phyloP scores from a whole-genome alignment of 2,797 vertebrate species.

The Oryzias sinensis region DNA sequence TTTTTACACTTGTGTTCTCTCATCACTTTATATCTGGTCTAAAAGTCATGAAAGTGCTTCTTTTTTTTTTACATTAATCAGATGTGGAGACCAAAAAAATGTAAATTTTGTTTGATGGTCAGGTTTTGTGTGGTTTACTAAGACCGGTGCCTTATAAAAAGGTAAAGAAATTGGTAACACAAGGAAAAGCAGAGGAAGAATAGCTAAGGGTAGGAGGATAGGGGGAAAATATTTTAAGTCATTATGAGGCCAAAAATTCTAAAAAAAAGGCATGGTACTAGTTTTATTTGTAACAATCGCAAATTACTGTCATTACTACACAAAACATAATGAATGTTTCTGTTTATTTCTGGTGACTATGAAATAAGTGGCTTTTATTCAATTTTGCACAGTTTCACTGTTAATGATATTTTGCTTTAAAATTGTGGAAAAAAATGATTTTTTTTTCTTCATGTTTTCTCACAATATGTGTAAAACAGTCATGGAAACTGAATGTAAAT shows the following conservation, averaged over 20 bases:
- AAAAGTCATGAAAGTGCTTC: constrained; percentile 31
- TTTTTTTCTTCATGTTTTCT: constrained; percentile 44
- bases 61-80: constrained; percentile 42
- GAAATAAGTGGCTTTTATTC: constrained; percentile 17
- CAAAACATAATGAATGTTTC: constrained; percentile 47
- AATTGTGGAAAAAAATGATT: constrained; percentile 22
- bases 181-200: constrained; percentile 10
- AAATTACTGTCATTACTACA: constrained; percentile 29
- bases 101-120: constrained; percentile 54
- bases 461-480: constrained; percentile 43
- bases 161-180: constrained; percentile 46
- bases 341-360: constrained; percentile 14
- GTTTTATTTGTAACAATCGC: constrained; percentile 45
- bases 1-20: constrained; percentile 16
- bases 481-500: constrained; percentile 82
- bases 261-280: constrained; percentile 54
- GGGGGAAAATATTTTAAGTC: constrained; percentile 19
- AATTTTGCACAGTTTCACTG: constrained; percentile 33
- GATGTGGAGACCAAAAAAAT: constrained; percentile 39
- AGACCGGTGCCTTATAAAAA: constrained; percentile 79
- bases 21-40: constrained; percentile 26
- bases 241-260: constrained; percentile 48
- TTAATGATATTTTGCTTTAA: constrained; percentile 26
- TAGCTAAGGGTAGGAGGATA: neutral
- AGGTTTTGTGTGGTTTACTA: constrained; percentile 58